Evolutionary conservation across 2,113 vertebrate species (phyloP).

Genomic region (Thermophis baileyi): DNA sequence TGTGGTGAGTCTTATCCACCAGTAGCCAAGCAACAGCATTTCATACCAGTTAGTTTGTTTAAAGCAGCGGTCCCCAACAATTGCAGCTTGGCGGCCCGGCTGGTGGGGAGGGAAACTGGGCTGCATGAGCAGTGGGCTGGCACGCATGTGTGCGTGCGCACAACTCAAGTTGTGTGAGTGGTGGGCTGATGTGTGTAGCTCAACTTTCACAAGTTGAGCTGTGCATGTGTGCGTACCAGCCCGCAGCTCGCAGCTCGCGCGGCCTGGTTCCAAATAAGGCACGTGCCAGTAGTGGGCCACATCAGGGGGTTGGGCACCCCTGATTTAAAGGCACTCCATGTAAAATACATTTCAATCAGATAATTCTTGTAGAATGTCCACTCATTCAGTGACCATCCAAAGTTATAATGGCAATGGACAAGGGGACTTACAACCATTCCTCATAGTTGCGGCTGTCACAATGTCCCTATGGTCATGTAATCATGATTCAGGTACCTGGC

Average conservation of each 20-base stretch:
- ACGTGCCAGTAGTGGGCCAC: too few species aligned
- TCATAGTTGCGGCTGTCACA: neutral
- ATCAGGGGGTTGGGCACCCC: too few species aligned
- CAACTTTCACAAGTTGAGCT: too few species aligned
- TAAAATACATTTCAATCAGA: neutral
- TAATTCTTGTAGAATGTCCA: neutral
- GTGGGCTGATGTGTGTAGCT: too few species aligned
- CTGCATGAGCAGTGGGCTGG: too few species aligned
- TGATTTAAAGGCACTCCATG: neutral
- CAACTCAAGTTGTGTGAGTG: too few species aligned
- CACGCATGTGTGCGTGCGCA: too few species aligned
- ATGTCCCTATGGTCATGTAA: neutral
- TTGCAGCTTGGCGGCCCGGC: too few species aligned
- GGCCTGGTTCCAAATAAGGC: too few species aligned
- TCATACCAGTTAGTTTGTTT: neutral
- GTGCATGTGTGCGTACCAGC: too few species aligned
- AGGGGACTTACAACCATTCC: neutral
- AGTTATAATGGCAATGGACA: neutral
- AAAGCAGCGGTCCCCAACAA: neutral
- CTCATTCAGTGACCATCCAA: neutral
- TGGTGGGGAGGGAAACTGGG: too few species aligned
- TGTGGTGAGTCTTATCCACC: neutral
- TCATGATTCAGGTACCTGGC: neutral
- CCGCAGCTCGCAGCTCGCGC: accelerated
- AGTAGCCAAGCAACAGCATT: too few species aligned